Base-by-base conservation (phyloP, 2,888 invertebrate genomes). In the Tiliacea aurago region DNA sequence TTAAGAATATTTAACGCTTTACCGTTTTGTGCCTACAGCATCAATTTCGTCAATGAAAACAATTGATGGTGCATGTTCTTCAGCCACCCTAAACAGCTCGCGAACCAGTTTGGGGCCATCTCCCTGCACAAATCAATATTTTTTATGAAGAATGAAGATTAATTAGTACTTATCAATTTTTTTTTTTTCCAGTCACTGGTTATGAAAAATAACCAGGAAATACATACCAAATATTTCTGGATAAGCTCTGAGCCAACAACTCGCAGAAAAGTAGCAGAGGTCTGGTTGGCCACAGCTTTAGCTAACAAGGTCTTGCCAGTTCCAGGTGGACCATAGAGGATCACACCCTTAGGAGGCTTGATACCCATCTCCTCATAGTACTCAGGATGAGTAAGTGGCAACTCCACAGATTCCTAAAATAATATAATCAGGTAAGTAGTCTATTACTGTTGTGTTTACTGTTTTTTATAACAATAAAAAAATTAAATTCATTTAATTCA, bases 281-380 rank as follows among this genome's bases (percentile, higher is more conserved):
- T 99, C 94, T 99, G 99, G 96, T 99, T 99, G 61, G 99, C 99
- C 0, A 99, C 99, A 37, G 99, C 99, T 95, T 99, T 99, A 13
- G 99, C 99, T 71, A 99, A 96, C 56, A 99, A 96, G 0, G 99
- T 99, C 95, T 99, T 99, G 66, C 99, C 99, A 28, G 99, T 99
- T 61, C 99, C 99, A 0, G 99, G 99, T 28, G 98, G 98, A 0
- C 99, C 99, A 94, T 99, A 99, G 53, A 99, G 96, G 90, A 99
- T 99, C 1, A 99, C 99, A 85, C 99, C 99, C 93, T 99, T 99
- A 0, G 99, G 99, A 20, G 99, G 99, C 91, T 99, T 99, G 87
- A 99, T 99, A 73, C 99, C 99, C 99, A 99, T 99, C 96, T 99
- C 99, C 94, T 99, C 99, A 93, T 99, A 99, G 95, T 99, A 99